Conservation (phyloP, 1,140 invertebrate species). For the Temnothorax nylanderi region DNA sequence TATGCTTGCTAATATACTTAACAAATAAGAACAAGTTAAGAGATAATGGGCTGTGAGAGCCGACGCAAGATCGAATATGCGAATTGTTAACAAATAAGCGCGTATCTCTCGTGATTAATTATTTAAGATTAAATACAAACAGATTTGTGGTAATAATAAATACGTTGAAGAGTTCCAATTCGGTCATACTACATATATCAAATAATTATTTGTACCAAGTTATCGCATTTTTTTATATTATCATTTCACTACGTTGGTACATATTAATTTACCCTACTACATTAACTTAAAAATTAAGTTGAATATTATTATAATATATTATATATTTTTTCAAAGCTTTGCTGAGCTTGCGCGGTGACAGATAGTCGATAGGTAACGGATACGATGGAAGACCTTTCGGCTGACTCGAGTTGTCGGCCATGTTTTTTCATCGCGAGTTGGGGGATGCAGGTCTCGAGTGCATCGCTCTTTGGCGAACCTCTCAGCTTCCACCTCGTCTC, state of each 20-base stretch:
- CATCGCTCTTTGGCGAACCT: slow-evolving; percentile 77
- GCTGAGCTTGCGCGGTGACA: slow-evolving; percentile 39
- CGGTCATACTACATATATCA: not conserved
- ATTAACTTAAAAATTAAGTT: not conserved
- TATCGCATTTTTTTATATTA: not conserved
- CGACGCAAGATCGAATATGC: too few species aligned
- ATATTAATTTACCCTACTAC: not conserved
- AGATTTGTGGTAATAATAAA: not conserved
- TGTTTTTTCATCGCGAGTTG: slow-evolving; percentile 76
- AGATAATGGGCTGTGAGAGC: too few species aligned
- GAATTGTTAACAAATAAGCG: not conserved
- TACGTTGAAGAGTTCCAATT: not conserved
- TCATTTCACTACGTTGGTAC: not conserved
- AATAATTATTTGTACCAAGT: not conserved
- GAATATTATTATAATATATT: slow-evolving; percentile 1
- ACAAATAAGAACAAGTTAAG: too few species aligned
- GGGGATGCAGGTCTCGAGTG: slow-evolving; percentile 79
- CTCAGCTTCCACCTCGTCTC: slow-evolving; percentile 76
- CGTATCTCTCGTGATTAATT: not conserved
- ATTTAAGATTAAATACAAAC: not conserved
- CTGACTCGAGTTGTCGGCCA: slow-evolving; percentile 73
- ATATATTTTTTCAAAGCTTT: not conserved
- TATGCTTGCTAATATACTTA: not conserved
- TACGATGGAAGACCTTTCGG: slow-evolving; percentile 67
- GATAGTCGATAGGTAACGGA: slow-evolving; percentile 68